Evolutionary conservation across 2,797 vertebrate species (phyloP).

Genomic region (Gallinago solitaria): DNA sequence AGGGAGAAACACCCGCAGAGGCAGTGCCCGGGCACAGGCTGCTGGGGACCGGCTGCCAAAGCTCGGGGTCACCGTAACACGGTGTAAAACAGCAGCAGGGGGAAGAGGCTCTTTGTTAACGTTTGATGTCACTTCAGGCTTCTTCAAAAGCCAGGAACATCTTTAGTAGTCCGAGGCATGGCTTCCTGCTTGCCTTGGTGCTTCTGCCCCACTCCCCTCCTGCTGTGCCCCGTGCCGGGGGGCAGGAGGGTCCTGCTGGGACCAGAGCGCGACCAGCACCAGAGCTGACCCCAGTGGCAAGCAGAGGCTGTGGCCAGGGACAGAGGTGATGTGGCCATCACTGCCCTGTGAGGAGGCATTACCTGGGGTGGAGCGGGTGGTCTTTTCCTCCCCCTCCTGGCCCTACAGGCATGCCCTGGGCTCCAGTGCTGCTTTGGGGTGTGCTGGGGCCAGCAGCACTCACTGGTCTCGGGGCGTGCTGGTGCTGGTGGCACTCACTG

Average conservation of each 20-base stretch:
- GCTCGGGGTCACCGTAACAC: rapidly evolving
- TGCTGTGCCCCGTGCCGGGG: rapidly evolving
- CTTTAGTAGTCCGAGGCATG: neutral
- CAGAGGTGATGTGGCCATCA: neutral
- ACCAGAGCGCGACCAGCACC: too few species aligned
- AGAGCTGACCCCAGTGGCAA: rapidly evolving
- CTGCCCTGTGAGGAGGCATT: rapidly evolving
- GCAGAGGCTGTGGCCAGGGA: neutral
- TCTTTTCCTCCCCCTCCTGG: neutral
- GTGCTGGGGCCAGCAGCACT: neutral
- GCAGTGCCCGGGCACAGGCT: neutral
- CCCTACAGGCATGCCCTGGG: rapidly evolving
- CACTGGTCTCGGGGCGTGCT: too few species aligned
- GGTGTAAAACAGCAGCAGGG: neutral
- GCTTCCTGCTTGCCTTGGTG: neutral
- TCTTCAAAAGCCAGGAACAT: neutral
- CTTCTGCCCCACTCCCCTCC: too few species aligned
- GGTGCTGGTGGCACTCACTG: too few species aligned
- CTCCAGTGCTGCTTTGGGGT: rapidly evolving
- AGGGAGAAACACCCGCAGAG: too few species aligned
- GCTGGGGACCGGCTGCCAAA: neutral
- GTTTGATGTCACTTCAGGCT: neutral
- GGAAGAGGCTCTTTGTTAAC: neutral
- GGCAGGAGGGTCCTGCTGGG: rapidly evolving
- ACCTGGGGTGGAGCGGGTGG: neutral